Evolutionary conservation across 2,113 vertebrate species (phyloP).

Genomic region (Nothobranchius kuhntae): DNA sequence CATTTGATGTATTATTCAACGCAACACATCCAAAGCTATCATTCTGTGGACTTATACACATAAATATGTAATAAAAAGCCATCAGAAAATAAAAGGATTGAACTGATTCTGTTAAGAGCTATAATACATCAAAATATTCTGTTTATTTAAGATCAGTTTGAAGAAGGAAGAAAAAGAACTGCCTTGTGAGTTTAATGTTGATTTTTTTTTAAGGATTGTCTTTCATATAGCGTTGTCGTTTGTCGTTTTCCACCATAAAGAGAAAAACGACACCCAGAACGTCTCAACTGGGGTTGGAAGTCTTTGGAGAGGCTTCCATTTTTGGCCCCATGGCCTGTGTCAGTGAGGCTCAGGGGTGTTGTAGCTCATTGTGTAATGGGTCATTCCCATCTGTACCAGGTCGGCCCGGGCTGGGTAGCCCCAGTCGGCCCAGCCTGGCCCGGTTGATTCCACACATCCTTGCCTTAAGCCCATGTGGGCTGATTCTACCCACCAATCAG

Average conservation of each 20-base stretch:
- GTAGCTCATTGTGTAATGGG: constrained; percentile 38
- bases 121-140: constrained; percentile 22
- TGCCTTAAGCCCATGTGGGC: too few species aligned
- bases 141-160: constrained; percentile 8
- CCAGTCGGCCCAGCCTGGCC: too few species aligned
- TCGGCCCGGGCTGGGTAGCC: too few species aligned
- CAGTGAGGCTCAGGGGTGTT: constrained; percentile 50
- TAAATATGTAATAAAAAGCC: constrained; percentile 74
- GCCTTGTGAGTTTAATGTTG: neutral
- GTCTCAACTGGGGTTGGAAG: constrained; percentile 29
- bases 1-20: constrained; percentile 80
- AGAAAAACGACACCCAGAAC: constrained; percentile 16
- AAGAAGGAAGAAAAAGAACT: constrained; percentile 16
- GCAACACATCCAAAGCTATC: constrained; percentile 62
- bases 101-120: constrained; percentile 32
- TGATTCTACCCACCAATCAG: too few species aligned
- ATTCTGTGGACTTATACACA: constrained; percentile 55
- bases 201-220: neutral
- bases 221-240: neutral
- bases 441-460: too few species aligned
- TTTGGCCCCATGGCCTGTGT: constrained; percentile 38
- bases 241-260: neutral
- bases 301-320: constrained; percentile 24
- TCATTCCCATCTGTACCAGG: too few species aligned
- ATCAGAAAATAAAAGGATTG: constrained; percentile 12